Conservation (phyloP, 2,113 vertebrate species). For the Callipepla squamata region DNA sequence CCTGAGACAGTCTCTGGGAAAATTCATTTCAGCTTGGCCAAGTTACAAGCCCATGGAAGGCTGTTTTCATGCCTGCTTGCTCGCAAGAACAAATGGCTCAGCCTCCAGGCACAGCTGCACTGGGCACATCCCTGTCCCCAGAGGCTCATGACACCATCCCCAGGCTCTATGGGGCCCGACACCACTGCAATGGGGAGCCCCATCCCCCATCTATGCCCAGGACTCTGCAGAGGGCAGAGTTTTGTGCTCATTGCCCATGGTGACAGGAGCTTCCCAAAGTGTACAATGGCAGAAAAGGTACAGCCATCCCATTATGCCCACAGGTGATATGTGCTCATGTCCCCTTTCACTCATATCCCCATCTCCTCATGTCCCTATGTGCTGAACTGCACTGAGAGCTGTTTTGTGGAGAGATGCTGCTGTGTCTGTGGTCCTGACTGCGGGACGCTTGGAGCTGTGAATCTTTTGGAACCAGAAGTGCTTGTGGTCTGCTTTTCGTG, state of each 20-base stretch:
- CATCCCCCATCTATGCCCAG: not conserved
- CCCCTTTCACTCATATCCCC: too few relatives aligned
- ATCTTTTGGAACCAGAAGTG: not conserved
- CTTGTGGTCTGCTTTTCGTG: not conserved
- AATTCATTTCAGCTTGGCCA: not conserved
- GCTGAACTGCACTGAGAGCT: rapidly evolving
- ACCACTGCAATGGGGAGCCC: rapidly evolving
- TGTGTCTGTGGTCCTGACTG: rapidly evolving
- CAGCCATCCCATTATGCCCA: not conserved
- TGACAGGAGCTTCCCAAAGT: not conserved
- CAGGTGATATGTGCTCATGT: not conserved
- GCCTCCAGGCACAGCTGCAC: not conserved
- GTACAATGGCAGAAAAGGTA: rapidly evolving
- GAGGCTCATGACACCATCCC: not conserved
- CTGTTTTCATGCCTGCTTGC: not conserved
- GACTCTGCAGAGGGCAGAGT: not conserved
- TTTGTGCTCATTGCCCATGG: not conserved
- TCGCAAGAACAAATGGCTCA: not conserved
- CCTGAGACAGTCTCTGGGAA: not conserved
- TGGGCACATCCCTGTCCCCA: not conserved
- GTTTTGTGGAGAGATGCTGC: not conserved
- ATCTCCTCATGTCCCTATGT: rapidly evolving
- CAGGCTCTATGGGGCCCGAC: not conserved
- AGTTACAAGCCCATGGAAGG: not conserved
- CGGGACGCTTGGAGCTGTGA: not conserved